These are phyloP conservation scores for Antennarius striatus DNA, from an alignment of 2,113 vertebrate genomes.

Conservation along the genomic window DNA sequence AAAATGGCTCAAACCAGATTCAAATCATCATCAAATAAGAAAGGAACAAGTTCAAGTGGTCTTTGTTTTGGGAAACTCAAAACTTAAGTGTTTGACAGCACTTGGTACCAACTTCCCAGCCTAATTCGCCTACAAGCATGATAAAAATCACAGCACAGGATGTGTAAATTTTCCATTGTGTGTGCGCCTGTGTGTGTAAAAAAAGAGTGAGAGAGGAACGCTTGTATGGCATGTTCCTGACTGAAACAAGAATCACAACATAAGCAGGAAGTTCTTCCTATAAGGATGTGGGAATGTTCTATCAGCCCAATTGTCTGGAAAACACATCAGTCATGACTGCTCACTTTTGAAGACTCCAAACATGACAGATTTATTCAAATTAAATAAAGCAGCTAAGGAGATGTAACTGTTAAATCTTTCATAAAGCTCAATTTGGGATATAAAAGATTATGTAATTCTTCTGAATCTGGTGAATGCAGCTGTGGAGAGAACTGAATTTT, in stretches of 20 bases:
- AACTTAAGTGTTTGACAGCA: too few species aligned
- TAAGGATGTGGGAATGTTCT: slow-evolving; percentile 30
- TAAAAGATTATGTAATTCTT: slow-evolving; percentile 24
- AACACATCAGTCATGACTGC: slow-evolving; percentile 5
- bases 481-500: slow-evolving; percentile 29
- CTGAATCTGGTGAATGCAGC: not conserved
- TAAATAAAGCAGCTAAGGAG: slow-evolving; percentile 11
- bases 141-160: too few species aligned
- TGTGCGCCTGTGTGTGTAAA: too few species aligned
- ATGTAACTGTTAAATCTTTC: slow-evolving; percentile 1
- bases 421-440: not conserved
- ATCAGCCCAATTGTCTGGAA: not conserved
- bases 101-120: too few species aligned
- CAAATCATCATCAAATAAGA: too few species aligned
- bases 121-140: too few species aligned
- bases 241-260: slow-evolving; percentile 39
- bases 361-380: not conserved
- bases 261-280: slow-evolving; percentile 68
- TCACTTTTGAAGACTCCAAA: not conserved
- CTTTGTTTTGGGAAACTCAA: too few species aligned
- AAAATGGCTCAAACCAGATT: too few species aligned
- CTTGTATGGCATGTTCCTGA: slow-evolving; percentile 22
- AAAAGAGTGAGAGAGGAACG: slow-evolving; percentile 2
- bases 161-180: too few species aligned
- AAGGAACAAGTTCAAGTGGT: too few species aligned